Base-by-base conservation (phyloP, 1,140 invertebrate species). In the Paraescarpia echinospica region DNA sequence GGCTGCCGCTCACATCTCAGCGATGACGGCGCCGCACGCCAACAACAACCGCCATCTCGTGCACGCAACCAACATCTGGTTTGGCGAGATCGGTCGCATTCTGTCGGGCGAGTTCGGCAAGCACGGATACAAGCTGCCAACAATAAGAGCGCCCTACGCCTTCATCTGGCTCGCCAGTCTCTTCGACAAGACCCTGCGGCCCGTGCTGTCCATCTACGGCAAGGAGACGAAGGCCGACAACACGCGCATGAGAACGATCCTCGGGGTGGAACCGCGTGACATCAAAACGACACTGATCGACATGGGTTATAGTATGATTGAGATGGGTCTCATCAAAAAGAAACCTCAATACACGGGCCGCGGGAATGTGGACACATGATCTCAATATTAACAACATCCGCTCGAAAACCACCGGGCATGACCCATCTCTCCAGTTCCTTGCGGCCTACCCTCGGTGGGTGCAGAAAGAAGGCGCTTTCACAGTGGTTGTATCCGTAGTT, bases 1-100 rank as follows among this genome's bases (percentile, higher is more conserved):
- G 27, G 97, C 97, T 6, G 89, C 94, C 48, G 97, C 97, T 14
- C 97, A 97, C 94, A 94, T 97, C 91, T 95, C 96, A 93, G 97
- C 97, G 31, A 96, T 97, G 95, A 96, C 95, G 8, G 92, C 95
- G 22, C 95, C 95, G 27, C 96, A 97, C 93, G 96, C 96, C 35
- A 96, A 96, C 92, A 96, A 96, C 35, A 14, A 34, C 18, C 41
- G 89, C 31, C 89, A 90, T 31, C 94, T 96, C 33, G 93, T 96
- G 41, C 92, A 93, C 31, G 95, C 95, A 27, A 94, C 94, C 5
- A 95, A 95, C 92, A 93, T 96, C 34, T 96, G 96, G 96, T 94
- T 96, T 94, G 95, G 95, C 92, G 96, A 97, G 77, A 96, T 96
- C 12, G 96, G 96, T 18, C 93, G 95, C 92, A 94, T 96, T 88